Conservation (phyloP, 2,888 invertebrate species). For the Epirrita christyi region DNA sequence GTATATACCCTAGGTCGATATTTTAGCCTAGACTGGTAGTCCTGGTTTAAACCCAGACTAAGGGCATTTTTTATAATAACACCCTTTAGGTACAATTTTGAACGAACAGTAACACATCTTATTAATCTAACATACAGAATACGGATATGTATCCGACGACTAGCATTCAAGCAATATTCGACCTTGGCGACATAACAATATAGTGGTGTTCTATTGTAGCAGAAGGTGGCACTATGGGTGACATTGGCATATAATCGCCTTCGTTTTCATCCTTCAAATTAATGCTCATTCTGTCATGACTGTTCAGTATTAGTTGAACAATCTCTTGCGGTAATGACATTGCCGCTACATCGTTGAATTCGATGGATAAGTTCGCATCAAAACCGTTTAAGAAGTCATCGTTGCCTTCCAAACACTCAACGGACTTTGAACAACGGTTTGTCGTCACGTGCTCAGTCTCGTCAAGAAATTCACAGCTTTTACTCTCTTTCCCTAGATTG, state of each 20-base stretch:
- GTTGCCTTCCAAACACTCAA: constrained; percentile 66
- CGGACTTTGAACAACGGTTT: constrained; percentile 72
- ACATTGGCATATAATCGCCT: constrained; percentile 75
- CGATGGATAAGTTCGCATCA: constrained; percentile 63
- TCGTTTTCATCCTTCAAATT: constrained; percentile 57
- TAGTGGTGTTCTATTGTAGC: constrained; percentile 67
- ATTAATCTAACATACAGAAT: neutral
- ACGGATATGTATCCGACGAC: constrained; percentile 17
- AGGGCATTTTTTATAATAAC: no score
- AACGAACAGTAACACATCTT: neutral
- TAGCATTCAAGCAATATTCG: constrained; percentile 62
- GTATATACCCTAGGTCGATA: no score
- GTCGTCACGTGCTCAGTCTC: constrained; percentile 59
- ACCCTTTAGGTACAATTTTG: neutral
- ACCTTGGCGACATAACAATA: constrained; percentile 74
- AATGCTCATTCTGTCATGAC: constrained; percentile 54
- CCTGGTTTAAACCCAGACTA: no score
- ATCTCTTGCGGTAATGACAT: constrained; percentile 70
- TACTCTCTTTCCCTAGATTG: constrained; percentile 65
- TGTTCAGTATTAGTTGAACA: constrained; percentile 66
- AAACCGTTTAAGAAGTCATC: constrained; percentile 55
- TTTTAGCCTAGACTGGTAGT: no score
- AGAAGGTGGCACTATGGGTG: constrained; percentile 63
- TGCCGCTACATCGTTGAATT: constrained; percentile 65
- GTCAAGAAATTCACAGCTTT: constrained; percentile 79